Evolutionary conservation across 2,113 vertebrate species (phyloP), one percentile per base, ranked within the genome.

Genomic region (Pipra filicauda): DNA sequence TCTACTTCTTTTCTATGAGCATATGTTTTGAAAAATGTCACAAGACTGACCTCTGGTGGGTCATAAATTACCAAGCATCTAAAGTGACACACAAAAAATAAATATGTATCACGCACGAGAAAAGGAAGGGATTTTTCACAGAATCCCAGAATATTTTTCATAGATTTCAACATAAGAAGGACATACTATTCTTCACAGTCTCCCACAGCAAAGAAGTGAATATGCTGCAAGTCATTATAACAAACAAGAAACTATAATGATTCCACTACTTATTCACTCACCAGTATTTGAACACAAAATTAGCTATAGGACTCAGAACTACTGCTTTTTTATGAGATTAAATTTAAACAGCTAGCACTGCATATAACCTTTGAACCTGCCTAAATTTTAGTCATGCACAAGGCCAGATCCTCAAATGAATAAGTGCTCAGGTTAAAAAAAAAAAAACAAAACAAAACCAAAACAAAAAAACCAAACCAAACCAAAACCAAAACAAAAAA

Each of bases 1-100:
- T 70, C 31, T 28, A 26, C 8, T 58, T 16, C 8, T 85, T 76
- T 72, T 62, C 54, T 67, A 72, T 66, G 46, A 80, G 20, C 11
- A 3, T 41, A 7, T 13, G 13, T 66, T 59, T 66, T 79, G 15
- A 83, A 79, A 88, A 88, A 77, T 57, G 35, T 76, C 91, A 92
- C 90, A 95, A 96, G 93, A 58, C 91, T 95, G 96, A 97, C 96
- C 91, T 97, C 97, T 97, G 66, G 96, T 97, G 96, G 95, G 89
- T 85, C 82, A 91, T 82, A 87, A 85, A 70, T 82, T 86, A 84
- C 49, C n/a, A 51, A 59, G 57, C 61, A 62, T 16, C 28, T 49
- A 70, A 26, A 89, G 3, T 27, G 26, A 37, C 20, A 72, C 5
- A 43, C 5, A 67, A 55, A 64, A 10, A 69, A 39, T 61, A 69